phyloP scores from a whole-genome alignment of 64 coral and sea anemone genomes.

The Porites lutea region DNA sequence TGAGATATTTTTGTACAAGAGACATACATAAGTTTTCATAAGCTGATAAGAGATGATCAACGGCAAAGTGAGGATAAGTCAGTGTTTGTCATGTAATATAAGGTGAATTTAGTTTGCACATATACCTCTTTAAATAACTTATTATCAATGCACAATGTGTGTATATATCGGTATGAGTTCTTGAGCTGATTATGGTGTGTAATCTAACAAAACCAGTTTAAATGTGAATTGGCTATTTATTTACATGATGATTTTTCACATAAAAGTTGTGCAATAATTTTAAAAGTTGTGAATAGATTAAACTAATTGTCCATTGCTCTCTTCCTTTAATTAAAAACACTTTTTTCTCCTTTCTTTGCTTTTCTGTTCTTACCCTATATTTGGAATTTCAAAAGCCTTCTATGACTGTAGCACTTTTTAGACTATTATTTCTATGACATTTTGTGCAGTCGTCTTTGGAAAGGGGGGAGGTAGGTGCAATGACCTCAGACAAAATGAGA shows the following conservation, averaged over 20 bases:
- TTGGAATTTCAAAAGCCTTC: too few species aligned
- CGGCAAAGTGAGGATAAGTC: constrained; percentile 8
- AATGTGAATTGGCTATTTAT: not conserved
- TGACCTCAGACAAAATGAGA: too few species aligned
- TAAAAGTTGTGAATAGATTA: not conserved
- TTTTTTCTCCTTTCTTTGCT: too few species aligned
- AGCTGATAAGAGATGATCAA: not conserved
- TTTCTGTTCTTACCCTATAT: too few species aligned
- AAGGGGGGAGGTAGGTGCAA: too few species aligned
- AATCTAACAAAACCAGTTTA: not conserved
- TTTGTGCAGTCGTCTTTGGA: too few species aligned
- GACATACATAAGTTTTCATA: not conserved
- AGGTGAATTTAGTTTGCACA: not conserved
- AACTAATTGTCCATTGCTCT: too few species aligned
- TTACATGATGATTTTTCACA: not conserved
- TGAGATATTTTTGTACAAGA: not conserved
- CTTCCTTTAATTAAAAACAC: too few species aligned
- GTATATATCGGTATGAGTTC: constrained; percentile 24
- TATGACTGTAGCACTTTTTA: too few species aligned
- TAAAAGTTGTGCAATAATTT: not conserved
- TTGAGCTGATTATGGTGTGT: not conserved
- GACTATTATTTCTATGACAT: too few species aligned
- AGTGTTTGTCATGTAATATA: not conserved
- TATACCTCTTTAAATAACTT: not conserved
- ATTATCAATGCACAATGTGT: not conserved